A percentile compares a stretch with the other conserved stretches of the same genome.
These are phyloP conservation scores for Drosophila greeni DNA, from an alignment of 2,888 invertebrate genomes.

Conservation along the genomic window DNA sequence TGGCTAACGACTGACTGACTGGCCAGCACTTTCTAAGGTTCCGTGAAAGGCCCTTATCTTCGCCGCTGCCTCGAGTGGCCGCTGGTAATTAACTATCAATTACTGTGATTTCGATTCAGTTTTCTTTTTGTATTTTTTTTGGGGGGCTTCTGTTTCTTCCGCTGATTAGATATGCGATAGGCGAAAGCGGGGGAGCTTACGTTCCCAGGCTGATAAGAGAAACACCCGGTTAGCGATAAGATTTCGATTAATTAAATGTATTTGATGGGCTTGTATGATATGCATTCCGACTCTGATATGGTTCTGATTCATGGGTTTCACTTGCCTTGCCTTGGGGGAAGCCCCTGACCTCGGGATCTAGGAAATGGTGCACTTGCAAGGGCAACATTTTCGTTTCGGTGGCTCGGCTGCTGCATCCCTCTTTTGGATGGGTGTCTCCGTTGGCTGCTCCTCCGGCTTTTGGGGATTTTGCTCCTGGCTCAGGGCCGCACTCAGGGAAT, in stretches of 20 bases:
- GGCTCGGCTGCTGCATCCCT: constrained; percentile 10
- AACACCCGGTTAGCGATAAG: constrained; percentile 19
- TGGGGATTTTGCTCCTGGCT: constrained; percentile 2
- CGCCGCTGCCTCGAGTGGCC: constrained; percentile 29
- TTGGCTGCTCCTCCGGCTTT: not conserved
- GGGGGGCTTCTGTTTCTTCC: constrained; percentile 41
- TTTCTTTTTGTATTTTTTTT: constrained; percentile 21
- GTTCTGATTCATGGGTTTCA: constrained; percentile 18
- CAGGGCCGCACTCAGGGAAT: constrained; percentile 27
- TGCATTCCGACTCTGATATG: constrained; percentile 1
- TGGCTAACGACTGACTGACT: constrained; percentile 15
- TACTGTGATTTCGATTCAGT: constrained; percentile 55
- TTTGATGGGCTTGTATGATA: constrained; percentile 5
- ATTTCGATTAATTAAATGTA: constrained; percentile 5
- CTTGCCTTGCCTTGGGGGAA: constrained; percentile 22
- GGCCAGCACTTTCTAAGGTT: constrained; percentile 12
- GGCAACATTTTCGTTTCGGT: constrained; percentile 32
- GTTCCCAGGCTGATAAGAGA: constrained; percentile 23
- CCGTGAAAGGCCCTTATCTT: constrained; percentile 10
- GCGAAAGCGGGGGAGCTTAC: constrained; percentile 27
- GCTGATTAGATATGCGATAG: constrained; percentile 39
- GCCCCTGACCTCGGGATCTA: constrained; percentile 25
- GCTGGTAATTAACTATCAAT: constrained; percentile 65
- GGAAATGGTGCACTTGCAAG: constrained; percentile 34
- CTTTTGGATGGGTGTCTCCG: not conserved